Conservation (phyloP, 1,140 invertebrate genomes). For the Oncopodura yosiiana region DNA sequence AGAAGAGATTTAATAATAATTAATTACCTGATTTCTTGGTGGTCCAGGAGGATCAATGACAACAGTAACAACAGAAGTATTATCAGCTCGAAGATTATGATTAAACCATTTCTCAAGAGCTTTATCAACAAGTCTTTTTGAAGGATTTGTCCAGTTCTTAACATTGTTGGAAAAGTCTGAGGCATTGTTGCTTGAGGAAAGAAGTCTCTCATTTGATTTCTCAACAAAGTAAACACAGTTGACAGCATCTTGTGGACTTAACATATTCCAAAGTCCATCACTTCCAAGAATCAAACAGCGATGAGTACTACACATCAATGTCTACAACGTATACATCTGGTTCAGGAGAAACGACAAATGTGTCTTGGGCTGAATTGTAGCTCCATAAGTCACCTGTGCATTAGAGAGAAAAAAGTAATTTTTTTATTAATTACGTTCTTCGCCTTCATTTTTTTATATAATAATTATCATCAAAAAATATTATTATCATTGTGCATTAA, state of each 20-base stretch:
- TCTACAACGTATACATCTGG: slow-evolving; percentile 83
- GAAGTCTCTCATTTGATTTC: slow-evolving; percentile 61
- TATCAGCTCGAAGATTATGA: slow-evolving; percentile 80
- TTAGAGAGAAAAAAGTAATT: slow-evolving; percentile 29
- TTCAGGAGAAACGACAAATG: slow-evolving; percentile 94
- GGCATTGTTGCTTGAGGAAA: too few relatives aligned
- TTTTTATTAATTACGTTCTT: background rate
- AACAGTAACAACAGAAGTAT: slow-evolving; percentile 86
- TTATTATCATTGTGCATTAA: too few relatives aligned
- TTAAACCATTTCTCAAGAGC: slow-evolving; percentile 65
- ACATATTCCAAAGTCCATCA: slow-evolving; percentile 94
- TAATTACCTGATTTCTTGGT: slow-evolving; percentile 52
- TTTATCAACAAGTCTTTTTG: slow-evolving; percentile 75
- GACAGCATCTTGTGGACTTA: slow-evolving; percentile 72
- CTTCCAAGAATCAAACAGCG: slow-evolving; percentile 90
- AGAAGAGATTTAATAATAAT: background rate
- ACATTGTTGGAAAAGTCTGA: slow-evolving; percentile 8
- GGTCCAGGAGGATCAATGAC: slow-evolving; percentile 83
- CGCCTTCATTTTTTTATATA: too few relatives aligned
- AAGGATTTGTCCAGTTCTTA: slow-evolving; percentile 69
- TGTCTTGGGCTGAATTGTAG: slow-evolving; percentile 76
- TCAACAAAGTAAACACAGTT: slow-evolving; percentile 70
- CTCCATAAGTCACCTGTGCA: slow-evolving; percentile 92
- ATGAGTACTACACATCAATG: slow-evolving; percentile 64
- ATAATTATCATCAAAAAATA: too few relatives aligned